Evolutionary conservation across 92 coral and sea anemone species (phyloP), one percentile per base, ranked within the genome.

Genomic region (Porites lobata): DNA sequence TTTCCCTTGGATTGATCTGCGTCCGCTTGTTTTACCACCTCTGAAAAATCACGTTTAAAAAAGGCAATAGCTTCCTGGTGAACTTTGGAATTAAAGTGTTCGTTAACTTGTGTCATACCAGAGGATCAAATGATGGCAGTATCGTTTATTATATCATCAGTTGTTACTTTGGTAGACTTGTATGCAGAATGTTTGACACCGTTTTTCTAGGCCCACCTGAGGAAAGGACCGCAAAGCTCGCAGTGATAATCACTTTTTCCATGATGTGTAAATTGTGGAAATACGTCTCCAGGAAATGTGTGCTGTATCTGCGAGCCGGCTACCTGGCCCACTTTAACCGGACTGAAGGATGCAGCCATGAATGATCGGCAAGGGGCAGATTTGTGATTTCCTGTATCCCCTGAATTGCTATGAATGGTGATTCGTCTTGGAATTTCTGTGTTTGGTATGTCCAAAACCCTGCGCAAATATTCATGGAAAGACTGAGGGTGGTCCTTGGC

Each of bases 221-320:
- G 89, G 57, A 65, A 80, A 1, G 92, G 89, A 53, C 68, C 14
- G 72, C 89, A 89, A n/a, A 76, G 13, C 75, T 72, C 75, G 73
- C 89, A 76, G 9, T 75, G 82, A 53, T 81, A 80, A 13, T 65
- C 66, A 19, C 92, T 89, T 72, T 85, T 80, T 21, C 82, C 19
- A 62, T 10, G 79, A 79, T 83, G 79, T 6, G 88, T 88, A 72
- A 88, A 88, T 51, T 88, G 88, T 5, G 83, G 91, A 88, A 88
- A 88, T 9, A 78, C 32, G 13, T 81, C 79, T 19, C 88, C 88
- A 74, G 67, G 61, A 78, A 54, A 79, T 21, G 88, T 79, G 66
- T 68, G 74, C 20, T 69, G 63, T 52, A 89, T 32, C 61, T 53
- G 20, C 58, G 52, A 26, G 5, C 77, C 89, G 56, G 92, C 84